A percentile compares a stretch with the other conserved stretches of the same genome.
These are phyloP conservation scores for Betta splendens DNA, from an alignment of 2,797 vertebrate species.

Conservation along the genomic window DNA sequence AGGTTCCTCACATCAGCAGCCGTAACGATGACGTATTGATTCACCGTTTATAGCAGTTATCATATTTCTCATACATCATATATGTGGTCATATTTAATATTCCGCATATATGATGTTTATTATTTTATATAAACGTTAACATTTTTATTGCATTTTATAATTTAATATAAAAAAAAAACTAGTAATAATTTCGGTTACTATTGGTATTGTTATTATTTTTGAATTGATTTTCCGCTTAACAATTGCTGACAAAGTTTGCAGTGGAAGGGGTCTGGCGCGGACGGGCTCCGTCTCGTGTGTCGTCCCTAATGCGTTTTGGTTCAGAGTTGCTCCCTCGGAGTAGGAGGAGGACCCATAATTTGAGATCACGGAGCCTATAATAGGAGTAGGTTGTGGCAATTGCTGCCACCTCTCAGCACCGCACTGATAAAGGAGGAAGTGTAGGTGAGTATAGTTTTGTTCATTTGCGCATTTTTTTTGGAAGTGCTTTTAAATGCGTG, in stretches of 20 bases:
- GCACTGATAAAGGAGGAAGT: slow-evolving; percentile 58
- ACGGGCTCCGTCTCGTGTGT: slow-evolving; percentile 71
- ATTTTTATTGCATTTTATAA: too few species aligned
- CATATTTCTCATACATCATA: not conserved
- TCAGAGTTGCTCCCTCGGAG: slow-evolving; percentile 62
- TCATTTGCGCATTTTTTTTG: slow-evolving; percentile 31
- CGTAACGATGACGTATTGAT: not conserved
- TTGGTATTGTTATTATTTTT: not conserved
- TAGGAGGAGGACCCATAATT: slow-evolving; percentile 72
- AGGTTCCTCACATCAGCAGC: slow-evolving; percentile 28
- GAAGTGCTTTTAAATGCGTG: slow-evolving; percentile 18
- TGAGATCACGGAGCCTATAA: slow-evolving; percentile 69
- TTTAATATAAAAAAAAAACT: too few species aligned
- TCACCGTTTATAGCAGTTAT: not conserved
- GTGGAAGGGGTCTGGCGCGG: slow-evolving; percentile 44
- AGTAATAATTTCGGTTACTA: too few species aligned
- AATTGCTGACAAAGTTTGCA: slow-evolving; percentile 5
- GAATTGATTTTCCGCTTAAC: not conserved
- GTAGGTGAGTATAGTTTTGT: slow-evolving; percentile 61
- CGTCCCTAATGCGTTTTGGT: slow-evolving; percentile 59
- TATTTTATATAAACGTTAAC: too few species aligned
- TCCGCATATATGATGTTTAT: too few species aligned
- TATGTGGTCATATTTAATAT: too few species aligned
- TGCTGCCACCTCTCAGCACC: slow-evolving; percentile 52
- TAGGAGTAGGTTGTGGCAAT: slow-evolving; percentile 60